Evolutionary conservation across 2,113 vertebrate species (phyloP).

Genomic region (Saguinus midas): DNA sequence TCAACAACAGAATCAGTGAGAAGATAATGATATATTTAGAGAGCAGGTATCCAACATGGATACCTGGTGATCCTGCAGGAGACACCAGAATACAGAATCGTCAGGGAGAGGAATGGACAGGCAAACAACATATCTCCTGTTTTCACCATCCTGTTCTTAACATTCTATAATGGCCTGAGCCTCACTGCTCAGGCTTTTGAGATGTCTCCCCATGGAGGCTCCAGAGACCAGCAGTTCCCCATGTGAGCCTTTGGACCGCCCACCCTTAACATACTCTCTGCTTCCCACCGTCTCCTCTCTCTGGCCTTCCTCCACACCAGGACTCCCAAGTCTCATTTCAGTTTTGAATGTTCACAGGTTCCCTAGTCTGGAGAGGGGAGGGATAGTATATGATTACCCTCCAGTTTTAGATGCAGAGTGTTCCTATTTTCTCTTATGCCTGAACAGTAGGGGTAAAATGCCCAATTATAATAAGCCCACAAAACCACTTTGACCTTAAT

Average conservation of each 20-base stretch:
- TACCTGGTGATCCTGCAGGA: neutral
- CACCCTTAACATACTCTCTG: neutral
- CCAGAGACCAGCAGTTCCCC: neutral
- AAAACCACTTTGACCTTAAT: neutral
- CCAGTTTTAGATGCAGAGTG: neutral
- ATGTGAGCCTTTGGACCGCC: neutral
- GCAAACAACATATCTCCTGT: neutral
- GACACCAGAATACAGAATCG: neutral
- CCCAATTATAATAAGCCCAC: neutral
- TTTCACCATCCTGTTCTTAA: neutral
- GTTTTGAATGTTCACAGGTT: neutral
- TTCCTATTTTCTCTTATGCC: constrained; percentile 27
- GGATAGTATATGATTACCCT: neutral
- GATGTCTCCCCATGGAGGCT: neutral
- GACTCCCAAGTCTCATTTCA: neutral
- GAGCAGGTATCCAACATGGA: neutral
- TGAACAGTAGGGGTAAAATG: neutral
- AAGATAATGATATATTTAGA: neutral
- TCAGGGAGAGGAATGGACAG: neutral
- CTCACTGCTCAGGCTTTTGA: neutral
- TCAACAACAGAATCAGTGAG: neutral
- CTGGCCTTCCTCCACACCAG: neutral
- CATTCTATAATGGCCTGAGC: neutral
- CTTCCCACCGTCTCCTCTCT: neutral
- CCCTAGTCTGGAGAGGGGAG: neutral